Evolutionary conservation across 2,888 invertebrate genomes (phyloP), one percentile per base, ranked within the genome.

Genomic region (Drosophila vallismaia): DNA sequence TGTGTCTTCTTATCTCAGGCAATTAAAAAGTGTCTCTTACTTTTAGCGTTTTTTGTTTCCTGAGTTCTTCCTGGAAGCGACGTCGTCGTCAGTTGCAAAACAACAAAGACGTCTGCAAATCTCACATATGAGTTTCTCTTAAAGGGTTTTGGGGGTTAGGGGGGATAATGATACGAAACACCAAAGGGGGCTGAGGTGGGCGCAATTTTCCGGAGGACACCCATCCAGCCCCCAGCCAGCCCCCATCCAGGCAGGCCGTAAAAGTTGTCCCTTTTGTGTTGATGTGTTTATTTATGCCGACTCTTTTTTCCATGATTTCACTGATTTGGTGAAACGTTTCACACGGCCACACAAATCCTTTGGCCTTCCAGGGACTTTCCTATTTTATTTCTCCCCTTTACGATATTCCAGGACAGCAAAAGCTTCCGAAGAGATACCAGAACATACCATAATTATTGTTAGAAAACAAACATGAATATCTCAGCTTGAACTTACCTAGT

Each of bases 1-100:
- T 83, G 79, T 73, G 74, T 80, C 82, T 85, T 80, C 86, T 89
- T 89, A 89, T 89, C 89, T 88, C 78, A 81, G 80, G 89, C 89
- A 89, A 89, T 89, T 89, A 89, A 89, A 88, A 86, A 86, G 75
- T 75, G 58, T 63, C 70, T 77, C 74, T 81, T 71, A 55, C 56
- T 55, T 55, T 48, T 55, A 75, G 36, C 5, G 63, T 74, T 76
- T 76, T 71, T 70, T 56, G 69, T 67, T 70, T 79, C 74, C 74
- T 78, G 19, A 19, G 19, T 19, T 36, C 52, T 33, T 48, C 26
- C 62, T 31, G 48, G 14, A 29, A 52, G 36, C 62, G 54, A 54
- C 53, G 42, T 36, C 36, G 36, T 46, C 26, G 31, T 48, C 63
- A 42, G 48, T 40, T 12, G 54, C 24, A 44, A 67, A 12, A 36